Evolutionary conservation across 2,888 invertebrate species (phyloP).

Genomic region (Microctonus hyperodae): DNA sequence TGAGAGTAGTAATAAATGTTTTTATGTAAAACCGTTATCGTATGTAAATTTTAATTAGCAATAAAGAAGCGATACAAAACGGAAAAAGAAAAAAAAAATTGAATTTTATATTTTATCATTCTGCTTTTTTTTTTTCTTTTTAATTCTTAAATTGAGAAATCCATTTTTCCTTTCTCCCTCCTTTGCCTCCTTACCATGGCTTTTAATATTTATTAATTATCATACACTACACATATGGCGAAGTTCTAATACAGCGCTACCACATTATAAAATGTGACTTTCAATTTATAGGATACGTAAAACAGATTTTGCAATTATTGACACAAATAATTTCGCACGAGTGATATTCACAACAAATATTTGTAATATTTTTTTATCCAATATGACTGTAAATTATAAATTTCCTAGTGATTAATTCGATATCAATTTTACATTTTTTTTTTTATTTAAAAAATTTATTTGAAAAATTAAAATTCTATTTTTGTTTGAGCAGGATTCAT

Average conservation of each 20-base stretch:
- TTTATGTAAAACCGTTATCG: constrained; percentile 50
- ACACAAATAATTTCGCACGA: background rate
- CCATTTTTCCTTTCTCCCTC: constrained; percentile 48
- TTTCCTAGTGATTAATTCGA: no score
- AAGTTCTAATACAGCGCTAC: background rate
- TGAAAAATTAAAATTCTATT: background rate
- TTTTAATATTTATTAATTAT: constrained; percentile 41
- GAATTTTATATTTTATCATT: constrained; percentile 54
- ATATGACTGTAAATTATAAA: background rate
- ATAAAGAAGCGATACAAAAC: constrained; percentile 46
- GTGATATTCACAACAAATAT: background rate
- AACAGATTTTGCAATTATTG: background rate
- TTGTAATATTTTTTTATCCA: background rate
- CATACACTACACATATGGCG: constrained; percentile 26
- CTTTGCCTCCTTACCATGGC: constrained; percentile 45
- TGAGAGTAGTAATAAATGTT: constrained; percentile 41
- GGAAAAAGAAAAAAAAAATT: constrained; percentile 37
- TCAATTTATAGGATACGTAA: background rate
- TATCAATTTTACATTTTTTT: background rate
- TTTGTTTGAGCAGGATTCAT: constrained; percentile 48
- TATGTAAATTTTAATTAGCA: constrained; percentile 56
- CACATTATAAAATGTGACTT: background rate
- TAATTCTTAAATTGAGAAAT: constrained; percentile 43
- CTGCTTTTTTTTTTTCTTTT: constrained; percentile 48
- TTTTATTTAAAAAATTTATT: background rate